Evolutionary conservation across 2,888 invertebrate genomes (phyloP), one percentile per base, ranked within the genome.

Genomic region (Zaprionus bogoriensis): DNA sequence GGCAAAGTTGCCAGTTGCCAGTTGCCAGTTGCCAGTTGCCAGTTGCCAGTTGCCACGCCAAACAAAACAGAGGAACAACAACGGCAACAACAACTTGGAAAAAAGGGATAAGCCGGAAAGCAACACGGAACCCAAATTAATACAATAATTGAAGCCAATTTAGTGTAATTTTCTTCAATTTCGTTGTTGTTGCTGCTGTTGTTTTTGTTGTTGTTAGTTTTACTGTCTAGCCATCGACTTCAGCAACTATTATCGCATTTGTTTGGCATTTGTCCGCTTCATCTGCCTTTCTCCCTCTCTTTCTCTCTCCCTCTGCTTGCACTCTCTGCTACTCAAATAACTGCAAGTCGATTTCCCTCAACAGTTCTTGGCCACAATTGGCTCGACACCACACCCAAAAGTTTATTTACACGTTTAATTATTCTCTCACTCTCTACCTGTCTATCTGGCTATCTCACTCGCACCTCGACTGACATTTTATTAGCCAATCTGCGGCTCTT

Each of bases 111-210:
- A 87, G 85, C 84, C 85, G 88, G 88, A 85, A 89, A 89, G 88
- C 87, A 87, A 77, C 88, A 87, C 87, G 89, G 87, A 89, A 89
- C 87, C 88, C 88, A 89, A 89, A 89, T 89, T 89, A 90, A 90
- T 89, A 88, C 89, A 89, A 89, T 90, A 89, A 89, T 90, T 89
- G 90, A 88, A 89, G 88, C 88, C 89, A 89, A 89, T 89, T 90
- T 89, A 86, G 85, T 89, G 84, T 90, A 89, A 89, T 89, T 89
- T 89, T 89, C 77, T 88, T 83, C 77, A 81, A 84, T 86, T 88
- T 87, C 63, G 50, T 45, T 47, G 51, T 20, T 63, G 57, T 46
- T 51, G n/a, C n/a, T 57, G 32, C 14, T 54, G 28, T 9, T 60
- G 30, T 42, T 52, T 41, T 45, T 70, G 64, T 58, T 63, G 45